Evolutionary conservation across 1,140 invertebrate genomes (phyloP).

Genomic region (Scaptomyza graminum): DNA sequence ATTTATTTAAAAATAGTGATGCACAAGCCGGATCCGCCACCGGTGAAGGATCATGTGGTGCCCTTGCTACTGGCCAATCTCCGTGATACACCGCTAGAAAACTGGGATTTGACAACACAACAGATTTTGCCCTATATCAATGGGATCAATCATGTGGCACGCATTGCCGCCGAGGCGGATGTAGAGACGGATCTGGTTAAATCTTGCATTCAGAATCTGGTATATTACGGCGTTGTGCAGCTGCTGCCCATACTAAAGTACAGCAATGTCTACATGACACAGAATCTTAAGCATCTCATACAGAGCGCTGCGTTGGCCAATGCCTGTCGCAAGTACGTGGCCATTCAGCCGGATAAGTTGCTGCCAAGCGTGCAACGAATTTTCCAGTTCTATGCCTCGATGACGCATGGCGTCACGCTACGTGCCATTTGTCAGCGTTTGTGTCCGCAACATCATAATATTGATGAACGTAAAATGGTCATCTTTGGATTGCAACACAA

Average conservation of each 20-base stretch:
- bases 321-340: slow-evolving; percentile 90
- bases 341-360: slow-evolving; percentile 83
- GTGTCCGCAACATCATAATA: slow-evolving; percentile 84
- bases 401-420: slow-evolving; percentile 94
- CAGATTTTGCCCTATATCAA: slow-evolving; percentile 95
- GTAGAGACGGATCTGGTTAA: slow-evolving; percentile 97
- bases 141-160: slow-evolving; percentile 95
- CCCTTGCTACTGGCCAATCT: slow-evolving; percentile 88
- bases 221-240: slow-evolving; percentile 89
- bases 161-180: slow-evolving; percentile 92
- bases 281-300: slow-evolving; percentile 90
- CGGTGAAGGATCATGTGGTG: slow-evolving; percentile 95
- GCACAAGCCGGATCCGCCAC: slow-evolving; percentile 90
- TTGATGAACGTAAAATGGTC: slow-evolving; percentile 94
- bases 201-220: slow-evolving; percentile 96
- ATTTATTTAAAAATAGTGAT: slow-evolving; percentile 92
- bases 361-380: slow-evolving; percentile 89
- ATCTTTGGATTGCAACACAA: slow-evolving; percentile 95
- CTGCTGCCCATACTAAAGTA: slow-evolving; percentile 97
- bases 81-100: slow-evolving; percentile 84
- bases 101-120: slow-evolving; percentile 97
- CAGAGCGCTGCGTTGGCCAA: slow-evolving; percentile 89
- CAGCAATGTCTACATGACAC: slow-evolving; percentile 96
- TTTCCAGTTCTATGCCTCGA: slow-evolving; percentile 91
- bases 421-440: slow-evolving; percentile 92